Percentiles rank a stretch among this genome's conserved stretches.
Evolutionary conservation across 2,113 vertebrate genomes (phyloP).

Genomic region (Coracopsis vasa): DNA sequence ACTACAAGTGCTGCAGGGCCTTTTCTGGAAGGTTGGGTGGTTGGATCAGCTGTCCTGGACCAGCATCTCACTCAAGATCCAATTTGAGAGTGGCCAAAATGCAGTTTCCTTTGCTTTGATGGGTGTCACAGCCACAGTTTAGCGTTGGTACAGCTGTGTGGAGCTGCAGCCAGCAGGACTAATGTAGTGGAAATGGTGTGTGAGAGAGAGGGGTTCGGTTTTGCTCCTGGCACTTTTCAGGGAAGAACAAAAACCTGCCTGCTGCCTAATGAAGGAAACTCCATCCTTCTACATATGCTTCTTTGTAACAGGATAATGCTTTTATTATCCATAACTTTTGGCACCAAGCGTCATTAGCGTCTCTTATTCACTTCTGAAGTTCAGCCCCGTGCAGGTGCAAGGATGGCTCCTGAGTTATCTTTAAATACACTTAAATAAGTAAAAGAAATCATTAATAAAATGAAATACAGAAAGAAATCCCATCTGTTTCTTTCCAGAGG

Average conservation of each 20-base stretch:
- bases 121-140: neutral
- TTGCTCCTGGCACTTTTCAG: neutral
- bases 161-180: neutral
- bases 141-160: neutral
- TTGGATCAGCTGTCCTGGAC: neutral
- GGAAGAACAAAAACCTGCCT: neutral
- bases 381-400: neutral
- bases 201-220: neutral
- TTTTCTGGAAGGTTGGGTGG: neutral
- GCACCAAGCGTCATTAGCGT: neutral
- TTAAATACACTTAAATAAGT: neutral
- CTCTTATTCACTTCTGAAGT: neutral
- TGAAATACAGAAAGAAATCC: neutral
- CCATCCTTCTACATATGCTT: neutral
- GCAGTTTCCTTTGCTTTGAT: neutral
- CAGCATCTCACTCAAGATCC: neutral
- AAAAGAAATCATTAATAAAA: no score
- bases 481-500: slow-evolving; percentile 15
- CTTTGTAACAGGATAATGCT: neutral
- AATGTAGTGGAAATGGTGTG: neutral
- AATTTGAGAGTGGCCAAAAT: neutral
- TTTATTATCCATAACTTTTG: neutral
- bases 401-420: neutral
- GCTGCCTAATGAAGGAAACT: neutral
- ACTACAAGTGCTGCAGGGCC: neutral